Evolutionary conservation across 2,888 invertebrate genomes (phyloP).

Genomic region (Drosophila mayaguana): DNA sequence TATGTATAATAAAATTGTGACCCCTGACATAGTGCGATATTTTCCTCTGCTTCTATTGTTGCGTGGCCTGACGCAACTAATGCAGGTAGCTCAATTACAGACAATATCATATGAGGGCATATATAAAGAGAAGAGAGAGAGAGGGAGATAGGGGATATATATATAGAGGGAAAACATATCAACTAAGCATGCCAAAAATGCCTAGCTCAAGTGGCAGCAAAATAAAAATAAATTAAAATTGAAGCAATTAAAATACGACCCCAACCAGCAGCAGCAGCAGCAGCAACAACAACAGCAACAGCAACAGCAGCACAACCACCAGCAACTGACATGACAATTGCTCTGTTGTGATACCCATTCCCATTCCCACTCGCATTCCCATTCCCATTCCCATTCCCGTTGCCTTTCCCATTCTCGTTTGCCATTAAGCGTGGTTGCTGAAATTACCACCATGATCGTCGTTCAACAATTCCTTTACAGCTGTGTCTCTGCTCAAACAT

Average conservation of each 20-base stretch:
- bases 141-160: not conserved
- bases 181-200: slow-evolving; percentile 47
- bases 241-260: slow-evolving; percentile 74
- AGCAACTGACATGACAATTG: slow-evolving; percentile 49
- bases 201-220: slow-evolving; percentile 25
- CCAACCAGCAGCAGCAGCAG: slow-evolving; percentile 37
- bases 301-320: slow-evolving; percentile 19
- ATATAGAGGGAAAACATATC: slow-evolving; percentile 27
- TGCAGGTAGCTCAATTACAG: slow-evolving; percentile 68
- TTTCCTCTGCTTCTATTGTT: slow-evolving; percentile 3
- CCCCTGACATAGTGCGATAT: slow-evolving; percentile 38
- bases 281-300: not conserved
- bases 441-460: slow-evolving; percentile 78
- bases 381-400: slow-evolving; percentile 8
- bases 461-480: slow-evolving; percentile 63
- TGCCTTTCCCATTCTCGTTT: slow-evolving; percentile 5
- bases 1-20: slow-evolving; percentile 19
- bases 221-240: slow-evolving; percentile 71
- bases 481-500: slow-evolving; percentile 56
- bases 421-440: slow-evolving; percentile 15
- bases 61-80: slow-evolving; percentile 32
- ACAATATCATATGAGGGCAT: slow-evolving; percentile 38
- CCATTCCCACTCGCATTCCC: slow-evolving; percentile 11
- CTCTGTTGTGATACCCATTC: slow-evolving; percentile 43
- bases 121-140: not conserved